Evolutionary conservation across 1,140 invertebrate species (phyloP).

Genomic region (Brachionus angularis): DNA sequence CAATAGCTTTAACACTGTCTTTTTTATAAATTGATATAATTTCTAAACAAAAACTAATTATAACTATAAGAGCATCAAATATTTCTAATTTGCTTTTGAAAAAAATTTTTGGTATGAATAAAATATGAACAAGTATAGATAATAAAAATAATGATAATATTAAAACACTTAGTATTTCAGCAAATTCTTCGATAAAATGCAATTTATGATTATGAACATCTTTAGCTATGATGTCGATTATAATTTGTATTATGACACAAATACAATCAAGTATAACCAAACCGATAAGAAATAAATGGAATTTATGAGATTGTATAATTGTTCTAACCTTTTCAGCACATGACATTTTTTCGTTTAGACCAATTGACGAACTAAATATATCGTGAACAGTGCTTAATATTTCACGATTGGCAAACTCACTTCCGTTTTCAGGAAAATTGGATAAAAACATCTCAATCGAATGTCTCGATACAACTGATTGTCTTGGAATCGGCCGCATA

Average conservation of each 20-base stretch:
- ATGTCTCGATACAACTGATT: neutral
- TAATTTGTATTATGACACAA: conserved; percentile 14
- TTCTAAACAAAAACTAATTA: conserved; percentile 15
- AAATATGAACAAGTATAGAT: neutral
- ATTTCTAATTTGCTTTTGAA: conserved; percentile 30
- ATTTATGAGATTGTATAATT: neutral
- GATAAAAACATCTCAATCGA: conserved; percentile 5
- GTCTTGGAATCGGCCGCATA: neutral
- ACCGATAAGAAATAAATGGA: conserved; percentile 8
- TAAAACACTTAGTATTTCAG: neutral
- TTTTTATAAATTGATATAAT: neutral
- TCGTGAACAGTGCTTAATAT: conserved; percentile 21
- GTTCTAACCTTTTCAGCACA: neutral
- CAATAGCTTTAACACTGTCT: conserved; percentile 27
- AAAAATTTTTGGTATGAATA: conserved; percentile 5
- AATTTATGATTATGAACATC: neutral
- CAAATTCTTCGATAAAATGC: neutral
- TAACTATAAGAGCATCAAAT: conserved; percentile 29
- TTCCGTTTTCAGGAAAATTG: neutral
- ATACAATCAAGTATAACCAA: conserved; percentile 29
- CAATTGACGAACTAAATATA: conserved; percentile 1
- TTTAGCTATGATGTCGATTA: conserved; percentile 10
- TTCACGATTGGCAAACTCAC: conserved; percentile 7
- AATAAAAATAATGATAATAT: conserved; percentile 27
- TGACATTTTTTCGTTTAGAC: neutral